phyloP scores from a whole-genome alignment of 1,140 invertebrate genomes.

The Drosophila biarmipes region DNA sequence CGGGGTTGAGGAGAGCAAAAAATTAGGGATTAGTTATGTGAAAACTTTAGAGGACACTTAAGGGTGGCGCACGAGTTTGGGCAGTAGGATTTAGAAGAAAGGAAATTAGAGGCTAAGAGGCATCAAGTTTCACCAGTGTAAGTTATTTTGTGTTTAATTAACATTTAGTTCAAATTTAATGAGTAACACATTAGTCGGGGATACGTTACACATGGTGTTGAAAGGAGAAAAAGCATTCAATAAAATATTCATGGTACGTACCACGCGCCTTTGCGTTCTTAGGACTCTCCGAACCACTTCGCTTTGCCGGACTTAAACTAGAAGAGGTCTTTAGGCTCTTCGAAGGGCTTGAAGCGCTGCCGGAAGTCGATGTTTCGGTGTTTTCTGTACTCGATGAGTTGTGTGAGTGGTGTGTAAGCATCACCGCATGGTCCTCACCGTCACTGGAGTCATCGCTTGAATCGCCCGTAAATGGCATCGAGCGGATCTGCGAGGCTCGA shows the following conservation, averaged over 20 bases:
- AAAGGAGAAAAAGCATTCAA: too few species aligned
- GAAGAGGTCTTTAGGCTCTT: slow-evolving; percentile 94
- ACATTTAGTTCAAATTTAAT: background rate
- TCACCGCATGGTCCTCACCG: slow-evolving; percentile 89
- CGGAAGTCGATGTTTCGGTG: slow-evolving; percentile 86
- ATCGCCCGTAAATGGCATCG: slow-evolving; percentile 97
- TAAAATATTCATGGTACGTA: slow-evolving; percentile 41
- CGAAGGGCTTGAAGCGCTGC: slow-evolving; percentile 91
- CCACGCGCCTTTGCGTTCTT: slow-evolving; percentile 81
- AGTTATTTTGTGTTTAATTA: background rate
- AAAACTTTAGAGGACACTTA: background rate
- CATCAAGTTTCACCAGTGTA: background rate
- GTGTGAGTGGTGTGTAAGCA: slow-evolving; percentile 84
- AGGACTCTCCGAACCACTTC: slow-evolving; percentile 91
- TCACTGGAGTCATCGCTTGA: slow-evolving; percentile 97
- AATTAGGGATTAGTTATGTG: background rate
- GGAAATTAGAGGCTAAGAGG: too few species aligned
- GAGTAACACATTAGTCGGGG: background rate
- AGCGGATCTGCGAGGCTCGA: slow-evolving; percentile 97
- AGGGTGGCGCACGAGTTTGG: background rate
- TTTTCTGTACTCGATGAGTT: slow-evolving; percentile 85
- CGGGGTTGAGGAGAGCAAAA: background rate
- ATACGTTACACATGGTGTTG: slow-evolving; percentile 8
- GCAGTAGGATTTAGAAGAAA: background rate
- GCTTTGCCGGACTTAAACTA: slow-evolving; percentile 92